A percentile compares a stretch with the other conserved stretches of the same genome.
Evolutionary conservation across 2,113 vertebrate species (phyloP).

Genomic region (Ageneiosus marmoratus): DNA sequence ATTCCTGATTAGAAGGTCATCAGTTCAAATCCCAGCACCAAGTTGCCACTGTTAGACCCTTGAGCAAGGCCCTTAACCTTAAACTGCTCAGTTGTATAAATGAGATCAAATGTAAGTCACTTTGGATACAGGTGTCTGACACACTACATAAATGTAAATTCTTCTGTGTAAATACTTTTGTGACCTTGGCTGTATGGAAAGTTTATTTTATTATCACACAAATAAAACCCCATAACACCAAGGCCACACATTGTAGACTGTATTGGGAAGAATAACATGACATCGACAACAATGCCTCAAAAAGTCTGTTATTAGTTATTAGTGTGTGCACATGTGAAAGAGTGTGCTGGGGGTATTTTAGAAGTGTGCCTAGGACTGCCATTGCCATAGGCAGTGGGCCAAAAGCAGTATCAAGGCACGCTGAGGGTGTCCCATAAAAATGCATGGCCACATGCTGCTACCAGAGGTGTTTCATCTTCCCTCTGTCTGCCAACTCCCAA

Average conservation of each 20-base stretch:
- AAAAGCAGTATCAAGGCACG: constrained; percentile 57
- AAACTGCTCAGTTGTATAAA: too few species aligned
- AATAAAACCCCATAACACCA: background rate
- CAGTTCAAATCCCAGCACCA: too few species aligned
- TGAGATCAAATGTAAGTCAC: too few species aligned
- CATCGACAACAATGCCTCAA: background rate
- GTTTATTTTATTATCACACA: background rate
- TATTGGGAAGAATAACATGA: background rate
- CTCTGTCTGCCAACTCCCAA: constrained; percentile 63
- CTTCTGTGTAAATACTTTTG: background rate
- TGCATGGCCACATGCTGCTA: constrained; percentile 72
- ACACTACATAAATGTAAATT: too few species aligned
- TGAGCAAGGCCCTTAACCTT: too few species aligned
- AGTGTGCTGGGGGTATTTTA: constrained; percentile 32
- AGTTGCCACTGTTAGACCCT: too few species aligned
- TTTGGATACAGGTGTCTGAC: too few species aligned
- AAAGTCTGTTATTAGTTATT: constrained; percentile 2
- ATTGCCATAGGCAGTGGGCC: constrained; percentile 60
- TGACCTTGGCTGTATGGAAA: background rate
- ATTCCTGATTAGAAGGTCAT: too few species aligned
- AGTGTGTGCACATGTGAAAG: constrained; percentile 16
- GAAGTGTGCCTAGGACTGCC: constrained; percentile 59
- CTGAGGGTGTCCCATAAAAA: constrained; percentile 68
- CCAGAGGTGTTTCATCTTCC: constrained; percentile 65
- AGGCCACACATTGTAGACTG: background rate